Evolutionary conservation across 2,888 invertebrate species (phyloP), one percentile per base, ranked within the genome.

Genomic region (Drosophila leonis): DNA sequence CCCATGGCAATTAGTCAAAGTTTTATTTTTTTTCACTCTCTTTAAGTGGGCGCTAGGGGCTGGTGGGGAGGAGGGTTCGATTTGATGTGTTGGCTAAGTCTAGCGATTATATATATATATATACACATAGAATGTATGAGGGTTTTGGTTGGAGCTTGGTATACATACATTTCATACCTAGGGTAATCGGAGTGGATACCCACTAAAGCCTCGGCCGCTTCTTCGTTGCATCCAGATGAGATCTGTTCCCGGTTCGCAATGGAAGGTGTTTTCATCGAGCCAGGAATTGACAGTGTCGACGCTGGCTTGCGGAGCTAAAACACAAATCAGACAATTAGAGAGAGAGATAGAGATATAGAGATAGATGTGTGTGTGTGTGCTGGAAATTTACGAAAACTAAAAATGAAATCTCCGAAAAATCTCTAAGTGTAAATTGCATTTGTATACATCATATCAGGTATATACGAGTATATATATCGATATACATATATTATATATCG

Each of bases 251-350:
- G 91, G 92, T 93, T 93, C 85, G 93, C 93, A 92, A 94, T 94
- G 90, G 94, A 94, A 94, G 94, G 94, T 93, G 94, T 94, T 95
- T 97, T 97, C 96, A 97, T 97, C 94, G 97, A 97, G 94, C 97
- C 97, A 93, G 98, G 98, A 94, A 98, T 97, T 94, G 98, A 98
- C 94, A 98, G 96, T 94, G 98, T 98, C 94, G 98, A 98, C 94
- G 97, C 97, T 94, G 98, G 98, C 95, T 98, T 98, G 95, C 98
- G 97, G 94, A 98, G 96, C 97, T 98, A 72, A 56, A 84, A 80
- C 13, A 65, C 15, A 54, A 37, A 54, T n/a, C n/a, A 39, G 20
- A n/a, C 15, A 55, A 39, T 39, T 52, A 59, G 8, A 42, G 9
- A 48, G 10, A 15, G 20, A 44, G 8, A 13, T 4, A 3, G 1